Base-by-base conservation (phyloP, 2,888 invertebrate species). In the Mythimna ferrago region DNA sequence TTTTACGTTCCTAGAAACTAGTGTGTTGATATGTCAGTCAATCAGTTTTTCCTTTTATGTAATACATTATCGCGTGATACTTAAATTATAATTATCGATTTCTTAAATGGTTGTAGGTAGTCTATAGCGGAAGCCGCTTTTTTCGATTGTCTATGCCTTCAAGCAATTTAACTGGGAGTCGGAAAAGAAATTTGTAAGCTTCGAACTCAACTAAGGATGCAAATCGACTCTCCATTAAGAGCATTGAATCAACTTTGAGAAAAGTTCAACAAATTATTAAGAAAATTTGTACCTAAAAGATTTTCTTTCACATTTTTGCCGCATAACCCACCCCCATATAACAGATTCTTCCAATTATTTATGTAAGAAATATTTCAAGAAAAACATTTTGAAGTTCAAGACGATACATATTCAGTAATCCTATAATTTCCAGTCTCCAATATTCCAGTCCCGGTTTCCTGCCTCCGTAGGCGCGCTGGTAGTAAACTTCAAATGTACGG, bases 121-220 rank as follows among this genome's bases (percentile, higher is more conserved):
- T 54, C 3, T 32, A 32, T 11, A 6, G 0, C n/a, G 35, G 19
- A 11, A 38, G 38, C 2, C 9, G 5, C 2, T 41, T 56, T 38
- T 38, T 38, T 26, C 54, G 2, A n/a, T 14, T 66, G 19, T 48
- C 48, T 57, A 32, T 32, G 11, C 38, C 71, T 4, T 41, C 71
- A 2, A 9, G 41, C 21, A 58, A 70, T 70, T 44, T 26, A 26
- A 26, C 38, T 5, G 32, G 3, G 16, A 21, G 38, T 61, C 5
- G 6, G 0, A 9, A 44, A 41, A 32, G 16, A 67, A 67, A 51
- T 4, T 38, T 35, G 14, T 41, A 7, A 10, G 14, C 14, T 16
- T 53, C 51, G 21, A 19, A 44, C 60, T 2, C 14, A 71, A 71
- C 2, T 16, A 53, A 41, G 53, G 14, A 71, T 60, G 19, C 60